These are phyloP conservation scores for Gasteruption jaculator DNA, from an alignment of 2,888 invertebrate species.

Conservation along the genomic window DNA sequence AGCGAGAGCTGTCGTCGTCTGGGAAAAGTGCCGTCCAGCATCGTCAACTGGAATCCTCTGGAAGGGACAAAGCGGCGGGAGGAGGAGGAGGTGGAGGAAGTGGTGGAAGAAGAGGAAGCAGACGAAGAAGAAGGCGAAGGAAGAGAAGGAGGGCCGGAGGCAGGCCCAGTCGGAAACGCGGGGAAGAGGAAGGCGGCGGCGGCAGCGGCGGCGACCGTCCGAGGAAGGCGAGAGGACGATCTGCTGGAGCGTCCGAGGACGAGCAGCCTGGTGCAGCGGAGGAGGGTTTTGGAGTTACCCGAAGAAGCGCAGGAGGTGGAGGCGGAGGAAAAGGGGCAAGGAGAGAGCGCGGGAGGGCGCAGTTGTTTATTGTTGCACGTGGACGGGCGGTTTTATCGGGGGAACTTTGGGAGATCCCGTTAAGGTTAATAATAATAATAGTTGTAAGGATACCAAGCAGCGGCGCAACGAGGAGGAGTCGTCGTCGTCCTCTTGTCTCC, in stretches of 20 bases:
- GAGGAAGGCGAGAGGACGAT: slow-evolving; percentile 16
- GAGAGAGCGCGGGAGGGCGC: slow-evolving; percentile 6
- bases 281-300: too few relatives aligned
- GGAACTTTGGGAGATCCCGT: too few relatives aligned
- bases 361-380: slow-evolving; percentile 13
- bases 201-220: slow-evolving; percentile 22
- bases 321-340: slow-evolving; percentile 2
- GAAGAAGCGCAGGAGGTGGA: neutral
- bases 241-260: slow-evolving; percentile 1
- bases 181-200: too few relatives aligned
- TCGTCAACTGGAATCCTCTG: slow-evolving; percentile 1
- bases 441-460: too few relatives aligned
- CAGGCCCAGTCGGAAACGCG: too few relatives aligned
- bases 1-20: slow-evolving; percentile 9
- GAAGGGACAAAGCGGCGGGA: neutral
- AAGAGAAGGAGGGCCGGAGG: slow-evolving; percentile 18
- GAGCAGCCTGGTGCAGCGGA: too few relatives aligned
- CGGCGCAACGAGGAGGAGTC: too few relatives aligned
- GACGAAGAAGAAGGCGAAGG: neutral
- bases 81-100: slow-evolving; percentile 5
- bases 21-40: neutral
- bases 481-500: too few relatives aligned
- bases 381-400: too few relatives aligned
- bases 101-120: neutral
- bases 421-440: too few relatives aligned